Base-by-base conservation (phyloP, 2,797 vertebrate species). In the Acipenser ruthenus region DNA sequence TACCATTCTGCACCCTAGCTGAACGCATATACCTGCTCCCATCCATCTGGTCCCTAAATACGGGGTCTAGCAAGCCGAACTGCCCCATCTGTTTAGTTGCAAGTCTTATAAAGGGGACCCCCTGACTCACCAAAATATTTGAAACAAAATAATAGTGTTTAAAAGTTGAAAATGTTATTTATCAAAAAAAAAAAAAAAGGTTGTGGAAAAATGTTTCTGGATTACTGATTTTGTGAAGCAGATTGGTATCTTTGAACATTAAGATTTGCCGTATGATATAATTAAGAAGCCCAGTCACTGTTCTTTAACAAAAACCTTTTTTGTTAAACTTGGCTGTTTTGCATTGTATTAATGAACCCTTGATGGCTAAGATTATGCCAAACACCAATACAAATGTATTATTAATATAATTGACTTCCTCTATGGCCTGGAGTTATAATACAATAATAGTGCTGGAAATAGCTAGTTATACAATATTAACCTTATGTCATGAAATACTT, bases 401-500 rank as follows among this genome's bases (percentile, higher is more conserved):
- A 80, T 77, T 76, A 80, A 74, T 77, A 66, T 86, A 83, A 86
- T 81, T 83, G 77, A 82, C 80, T 83, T 80, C 60, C 73, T 68
- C 73, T 82, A 68, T 79, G 78, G 79, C 80, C 78, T 59, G 70
- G 70, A 83, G 82, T 81, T 78, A 78, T 72, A 66, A 72, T 64
- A 80, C 78, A 83, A 84, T 84, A 82, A 84, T 81, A 74, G 76
- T 75, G 68, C 55, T 80, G 80, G 77, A 84, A 85, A 81, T 73
- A 81, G 76, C 72, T 81, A 81, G 79, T 15, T 8, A 10, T 48
- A 62, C 13, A 62, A 62, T 55, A 62, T 86, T 86, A 84, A 84
- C 82, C 83, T 83, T 60, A 73, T 80, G 79, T 82, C 80, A 81
- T 78, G 75, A 84, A 72, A 81, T 73, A 72, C 76, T 79, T 76